Base-by-base conservation (phyloP, 1,140 invertebrate species). In the Pristionchus pacificus region DNA sequence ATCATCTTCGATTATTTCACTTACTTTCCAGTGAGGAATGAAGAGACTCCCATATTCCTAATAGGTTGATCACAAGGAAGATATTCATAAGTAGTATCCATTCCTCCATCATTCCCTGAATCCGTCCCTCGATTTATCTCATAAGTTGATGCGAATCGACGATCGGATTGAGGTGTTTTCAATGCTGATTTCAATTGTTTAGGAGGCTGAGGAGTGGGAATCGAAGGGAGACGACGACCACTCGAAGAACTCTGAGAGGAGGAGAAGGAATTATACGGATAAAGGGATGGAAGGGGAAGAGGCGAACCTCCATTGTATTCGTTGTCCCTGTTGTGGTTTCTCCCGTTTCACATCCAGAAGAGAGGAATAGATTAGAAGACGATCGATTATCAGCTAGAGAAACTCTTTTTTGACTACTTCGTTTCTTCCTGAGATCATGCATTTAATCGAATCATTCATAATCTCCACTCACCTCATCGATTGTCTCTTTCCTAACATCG, bases 401-500 rank as follows among this genome's bases (percentile, higher is more conserved):
- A 64, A 27, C 57, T 75, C 72, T 38, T 73, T 72, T 60, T 24
- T 72, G 57, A 19, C 74, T 71, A 60, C 61, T 10, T 55, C 74
- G 70, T 57, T 71, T 68, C 64, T 80, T 82, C 29, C 69, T 71
- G 61, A 81, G 76, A 57, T 83, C 82, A 28, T 81, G 80, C 72
- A 81, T 74, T 19, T 81, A 81, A 38, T 81, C 83, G 28, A 79
- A 72, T 28, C 80, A 57, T 70, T 81, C 84, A 66, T 84, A 81
- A 29, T 78, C 6, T 61, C 29, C 3, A 19, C 27, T 2, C 10
- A 28, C 28, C 30, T 49, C 14, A 19, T 33, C 19, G 25, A 33
- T 13, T 74, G 25, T 28, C 27, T n/a, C 10, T 27, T 24, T 49
- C 2, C 61, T 24, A 49, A 25, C 19, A n/a, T 29, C 27, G 19